Evolutionary conservation across 2,797 vertebrate species (phyloP), one percentile per base, ranked within the genome.

Genomic region (Brachyalestes nurse): DNA sequence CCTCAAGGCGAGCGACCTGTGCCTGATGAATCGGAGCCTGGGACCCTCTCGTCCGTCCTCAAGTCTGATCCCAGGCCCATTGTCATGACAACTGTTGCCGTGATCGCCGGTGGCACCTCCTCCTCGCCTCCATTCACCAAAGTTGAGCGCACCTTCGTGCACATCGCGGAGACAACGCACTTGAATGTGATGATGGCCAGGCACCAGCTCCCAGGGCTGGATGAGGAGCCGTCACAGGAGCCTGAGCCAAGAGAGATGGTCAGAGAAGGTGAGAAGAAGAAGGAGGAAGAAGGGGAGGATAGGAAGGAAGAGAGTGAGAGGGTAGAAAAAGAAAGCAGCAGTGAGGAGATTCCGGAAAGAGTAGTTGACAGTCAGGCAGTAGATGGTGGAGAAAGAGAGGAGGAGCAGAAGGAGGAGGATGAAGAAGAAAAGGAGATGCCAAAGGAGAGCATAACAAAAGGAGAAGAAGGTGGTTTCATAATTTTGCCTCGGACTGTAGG

Each of bases 61-160:
- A 95, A 94, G 84, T 96, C 95, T 0, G 96, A 96, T 86, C 87
- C 95, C 84, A 96, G 95, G 87, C 95, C 95, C 45, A 85, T 85
- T 14, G 58, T 75, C 21, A 77, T 86, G 82, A 80, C 76, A 5
- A 66, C 82, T 1, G 53, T 71, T 6, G 81, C 85, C 7, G 75
- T 83, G 28, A 83, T 82, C 23, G 75, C 81, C 53, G 81, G 90
- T 0, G 91, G 92, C 61, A 81, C 89, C 2, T 88, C 94, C 45
- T 90, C 95, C 76, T 96, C 96, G 42, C 96, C 95, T 0, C 96
- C 95, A 0, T 95, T 97, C 86, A 96, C 95, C 91, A 96, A 96
- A 93, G 95, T 97, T 0, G 96, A 97, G 85, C 95, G 95, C 87
- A 97, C 96, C 0, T 97, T 97, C 80, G 91, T 96, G 75, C 96